These are phyloP conservation scores for Bombylius major DNA, from an alignment of 2,888 invertebrate genomes.

Conservation along the genomic window DNA sequence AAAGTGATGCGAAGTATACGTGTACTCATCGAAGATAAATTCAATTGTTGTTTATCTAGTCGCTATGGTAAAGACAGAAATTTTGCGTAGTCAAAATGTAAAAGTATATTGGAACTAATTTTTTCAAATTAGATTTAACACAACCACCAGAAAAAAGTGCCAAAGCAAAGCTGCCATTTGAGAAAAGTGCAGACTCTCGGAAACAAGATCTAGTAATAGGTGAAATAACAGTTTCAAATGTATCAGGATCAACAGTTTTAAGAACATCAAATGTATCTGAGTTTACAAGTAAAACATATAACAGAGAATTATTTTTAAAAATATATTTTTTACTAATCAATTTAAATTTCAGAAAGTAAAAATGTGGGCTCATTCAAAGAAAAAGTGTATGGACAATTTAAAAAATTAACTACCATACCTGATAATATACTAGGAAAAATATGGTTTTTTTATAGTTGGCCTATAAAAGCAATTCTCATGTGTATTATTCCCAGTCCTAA, in stretches of 20 bases:
- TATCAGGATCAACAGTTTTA: neutral
- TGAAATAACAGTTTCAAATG: neutral
- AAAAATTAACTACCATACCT: neutral
- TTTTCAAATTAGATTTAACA: conserved; percentile 30
- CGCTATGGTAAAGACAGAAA: conserved; percentile 25
- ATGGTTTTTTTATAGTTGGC: conserved; percentile 62
- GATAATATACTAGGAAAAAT: conserved; percentile 8
- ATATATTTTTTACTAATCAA: too few species aligned
- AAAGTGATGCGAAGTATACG: conserved; percentile 37
- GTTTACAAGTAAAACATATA: too few species aligned
- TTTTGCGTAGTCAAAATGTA: neutral
- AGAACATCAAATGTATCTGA: too few species aligned
- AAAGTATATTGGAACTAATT: too few species aligned
- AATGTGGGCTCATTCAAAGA: neutral
- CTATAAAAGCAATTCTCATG: conserved; percentile 51
- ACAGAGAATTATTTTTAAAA: too few species aligned
- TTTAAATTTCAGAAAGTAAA: too few species aligned
- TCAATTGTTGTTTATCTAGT: conserved; percentile 33
- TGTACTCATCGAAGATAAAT: conserved; percentile 32
- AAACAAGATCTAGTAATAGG: conserved; percentile 29
- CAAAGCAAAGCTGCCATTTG: conserved; percentile 31
- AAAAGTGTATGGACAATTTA: neutral
- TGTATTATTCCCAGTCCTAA: conserved; percentile 60
- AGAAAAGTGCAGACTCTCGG: conserved; percentile 4
- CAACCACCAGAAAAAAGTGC: conserved; percentile 33